These are phyloP conservation scores for Cydia splendana DNA, from an alignment of 1,140 invertebrate genomes.

Conservation along the genomic window DNA sequence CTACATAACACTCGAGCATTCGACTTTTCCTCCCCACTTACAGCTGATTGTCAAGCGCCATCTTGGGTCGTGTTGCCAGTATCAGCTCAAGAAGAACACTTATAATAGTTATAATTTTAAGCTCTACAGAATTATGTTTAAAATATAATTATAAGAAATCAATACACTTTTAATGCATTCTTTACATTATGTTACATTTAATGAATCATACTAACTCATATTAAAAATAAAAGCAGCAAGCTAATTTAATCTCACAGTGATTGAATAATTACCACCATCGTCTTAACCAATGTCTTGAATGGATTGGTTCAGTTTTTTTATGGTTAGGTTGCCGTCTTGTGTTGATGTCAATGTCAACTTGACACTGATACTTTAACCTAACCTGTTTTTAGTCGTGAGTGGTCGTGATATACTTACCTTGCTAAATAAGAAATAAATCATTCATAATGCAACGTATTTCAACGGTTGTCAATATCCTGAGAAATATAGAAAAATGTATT, in stretches of 20 bases:
- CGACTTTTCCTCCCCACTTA: slow-evolving; percentile 77
- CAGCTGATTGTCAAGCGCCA: slow-evolving; percentile 76
- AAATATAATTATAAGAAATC: too few relatives aligned
- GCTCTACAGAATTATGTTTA: too few relatives aligned
- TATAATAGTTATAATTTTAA: background rate
- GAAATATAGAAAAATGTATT: slow-evolving; percentile 57
- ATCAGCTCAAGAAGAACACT: background rate
- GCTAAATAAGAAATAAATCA: slow-evolving; percentile 1
- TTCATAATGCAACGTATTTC: slow-evolving; percentile 53
- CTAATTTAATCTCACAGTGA: background rate
- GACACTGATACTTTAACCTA: slow-evolving; percentile 11
- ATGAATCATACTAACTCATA: background rate
- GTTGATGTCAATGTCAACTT: slow-evolving; percentile 7
- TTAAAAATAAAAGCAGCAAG: background rate
- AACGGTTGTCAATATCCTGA: slow-evolving; percentile 50
- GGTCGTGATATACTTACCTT: background rate
- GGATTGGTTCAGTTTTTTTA: background rate
- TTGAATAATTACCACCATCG: background rate
- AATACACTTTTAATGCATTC: too few relatives aligned
- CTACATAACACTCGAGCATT: slow-evolving; percentile 72
- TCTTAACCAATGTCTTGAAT: background rate
- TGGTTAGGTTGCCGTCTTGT: slow-evolving; percentile 8
- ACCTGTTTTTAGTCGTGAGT: background rate
- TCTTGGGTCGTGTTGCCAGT: slow-evolving; percentile 54
- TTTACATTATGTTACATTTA: too few relatives aligned